Evolutionary conservation across 2,888 invertebrate genomes (phyloP).

Genomic region (Tetranychus truncatus): DNA sequence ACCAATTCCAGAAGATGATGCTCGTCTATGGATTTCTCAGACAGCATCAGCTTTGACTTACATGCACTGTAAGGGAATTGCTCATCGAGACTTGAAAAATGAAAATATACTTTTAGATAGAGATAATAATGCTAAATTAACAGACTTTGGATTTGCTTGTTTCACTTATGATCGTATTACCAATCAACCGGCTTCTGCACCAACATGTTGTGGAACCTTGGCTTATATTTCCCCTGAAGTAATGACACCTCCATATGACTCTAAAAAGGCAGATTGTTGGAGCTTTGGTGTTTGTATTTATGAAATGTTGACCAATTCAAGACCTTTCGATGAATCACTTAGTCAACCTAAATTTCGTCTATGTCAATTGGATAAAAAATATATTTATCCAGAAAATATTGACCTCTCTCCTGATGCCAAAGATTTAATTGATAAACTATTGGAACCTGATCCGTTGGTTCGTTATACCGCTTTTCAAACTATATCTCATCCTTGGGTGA

Average conservation of each 20-base stretch:
- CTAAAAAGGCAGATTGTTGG: constrained; percentile 21
- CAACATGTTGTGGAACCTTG: constrained; percentile 15
- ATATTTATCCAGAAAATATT: neutral
- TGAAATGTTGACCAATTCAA: constrained; percentile 18
- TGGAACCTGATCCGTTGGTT: constrained; percentile 15
- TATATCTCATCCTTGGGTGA: constrained; percentile 21
- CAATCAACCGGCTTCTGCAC: neutral
- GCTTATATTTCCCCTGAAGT: constrained; percentile 22
- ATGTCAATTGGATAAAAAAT: neutral
- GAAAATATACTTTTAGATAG: constrained; percentile 19
- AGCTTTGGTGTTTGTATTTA: constrained; percentile 20
- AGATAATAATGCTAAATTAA: constrained; percentile 13
- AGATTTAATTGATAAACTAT: constrained; percentile 17
- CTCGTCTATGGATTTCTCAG: constrained; percentile 14
- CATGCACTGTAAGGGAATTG: constrained; percentile 17
- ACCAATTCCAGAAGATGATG: neutral
- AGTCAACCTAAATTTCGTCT: neutral
- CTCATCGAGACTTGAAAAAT: constrained; percentile 19
- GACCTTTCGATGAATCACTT: constrained; percentile 16
- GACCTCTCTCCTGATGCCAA: neutral
- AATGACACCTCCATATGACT: constrained; percentile 15
- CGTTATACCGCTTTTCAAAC: constrained; percentile 8
- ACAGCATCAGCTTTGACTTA: constrained; percentile 12
- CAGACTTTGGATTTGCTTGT: constrained; percentile 21
- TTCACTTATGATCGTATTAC: constrained; percentile 12